Base-by-base conservation (phyloP, 30 jellyfish, hydroid and myxozoan species). In the Cassiopea xamachana region DNA sequence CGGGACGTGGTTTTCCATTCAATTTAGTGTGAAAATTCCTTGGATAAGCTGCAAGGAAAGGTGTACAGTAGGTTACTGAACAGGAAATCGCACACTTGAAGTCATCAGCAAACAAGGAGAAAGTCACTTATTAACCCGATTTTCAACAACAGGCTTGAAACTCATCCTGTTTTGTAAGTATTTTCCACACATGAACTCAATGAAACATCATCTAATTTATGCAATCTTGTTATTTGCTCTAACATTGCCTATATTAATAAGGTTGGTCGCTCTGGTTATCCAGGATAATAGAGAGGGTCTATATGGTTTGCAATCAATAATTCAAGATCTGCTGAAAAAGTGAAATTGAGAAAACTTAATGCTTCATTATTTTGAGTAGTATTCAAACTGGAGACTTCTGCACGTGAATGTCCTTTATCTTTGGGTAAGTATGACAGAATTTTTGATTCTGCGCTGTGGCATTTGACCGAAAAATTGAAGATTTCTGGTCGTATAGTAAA, bases 251-350 rank as follows among this genome's bases (percentile, higher is more conserved):
- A 64, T 64, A 16, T 64, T 64, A 64, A 64, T 64, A 9, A 17
- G 43, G 19, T 64, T 64, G 74, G 74, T 64, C 15, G 74, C 74
- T 64, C 74, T 64, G 74, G 74, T 64, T 64, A 64, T 64, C 74
- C 74, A 16, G 15, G 74, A 64, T 64, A 64, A 64, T 64, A 64
- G 43, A 64, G 43, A 64, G 15, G 74, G 6, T 9, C 15, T 14
- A 64, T 27, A 64, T 17, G 74, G 43, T 64, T 17, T 5, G 43
- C 19, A 17, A 64, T 64, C 39, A 64, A 64, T 64, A 64, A 64
- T 64, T 64, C 39, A 64, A 64, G 74, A 64, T 55, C 7, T 6
- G 10, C 7, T 55, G 64, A 3, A 55, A 55, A 55, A 10, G 7
- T 3, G 64, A 55, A 55, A 55, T 55, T 10, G 64, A 55, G 64